A percentile compares a stretch with the other conserved stretches of the same genome.
These are phyloP conservation scores for Watersipora subatra DNA, from an alignment of 1,140 invertebrate species.

Conservation along the genomic window DNA sequence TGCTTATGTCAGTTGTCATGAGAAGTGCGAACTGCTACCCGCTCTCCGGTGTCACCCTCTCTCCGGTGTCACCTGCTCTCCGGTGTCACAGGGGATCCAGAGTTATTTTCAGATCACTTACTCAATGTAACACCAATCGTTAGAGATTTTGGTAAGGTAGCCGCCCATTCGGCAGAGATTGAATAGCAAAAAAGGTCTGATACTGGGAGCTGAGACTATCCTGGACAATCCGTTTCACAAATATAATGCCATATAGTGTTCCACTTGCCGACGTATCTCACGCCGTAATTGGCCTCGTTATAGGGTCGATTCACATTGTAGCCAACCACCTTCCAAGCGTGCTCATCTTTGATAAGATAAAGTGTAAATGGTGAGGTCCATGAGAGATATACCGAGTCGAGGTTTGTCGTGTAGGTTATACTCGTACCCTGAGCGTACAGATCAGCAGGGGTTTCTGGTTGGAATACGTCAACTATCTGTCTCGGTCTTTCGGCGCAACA, in stretches of 20 bases:
- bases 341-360: not conserved
- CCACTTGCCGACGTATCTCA: not conserved
- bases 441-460: not conserved
- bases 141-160: too few species aligned
- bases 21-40: too few species aligned
- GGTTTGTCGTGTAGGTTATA: not conserved
- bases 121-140: too few species aligned
- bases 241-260: not conserved
- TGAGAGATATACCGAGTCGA: not conserved
- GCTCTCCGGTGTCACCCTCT: too few species aligned
- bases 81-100: too few species aligned
- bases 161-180: too few species aligned
- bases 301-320: not conserved
- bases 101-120: too few species aligned
- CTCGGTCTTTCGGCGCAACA: not conserved
- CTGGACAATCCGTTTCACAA: not conserved
- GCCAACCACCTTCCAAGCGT: not conserved
- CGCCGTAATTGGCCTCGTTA: not conserved
- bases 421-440: not conserved
- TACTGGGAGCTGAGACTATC: too few species aligned
- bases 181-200: too few species aligned
- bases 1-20: too few species aligned
- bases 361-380: not conserved
- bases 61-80: too few species aligned
- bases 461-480: not conserved